Base-by-base conservation (phyloP, 2,113 vertebrate genomes). In the Psettodes erumei region DNA sequence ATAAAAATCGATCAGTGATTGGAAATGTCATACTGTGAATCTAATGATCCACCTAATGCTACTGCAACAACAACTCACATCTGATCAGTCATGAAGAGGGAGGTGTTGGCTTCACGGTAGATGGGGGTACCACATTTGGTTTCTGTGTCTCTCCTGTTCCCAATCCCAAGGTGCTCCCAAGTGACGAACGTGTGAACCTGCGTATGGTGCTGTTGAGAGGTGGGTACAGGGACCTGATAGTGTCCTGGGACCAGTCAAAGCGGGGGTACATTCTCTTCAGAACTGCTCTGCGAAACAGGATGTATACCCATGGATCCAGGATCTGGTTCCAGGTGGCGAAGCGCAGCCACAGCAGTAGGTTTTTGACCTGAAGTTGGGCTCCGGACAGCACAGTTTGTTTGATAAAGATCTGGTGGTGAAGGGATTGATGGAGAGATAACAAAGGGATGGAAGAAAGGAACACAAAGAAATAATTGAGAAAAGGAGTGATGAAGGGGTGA, bases 321-420 rank as follows among this genome's bases (percentile, higher is more conserved):
- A 99, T 97, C 94, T 99, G 98, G 90, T 99, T 99, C 94, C 96
- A 96, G 3, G 97, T 99, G 71, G 96, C 97, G 73, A 99, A 95
- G 2, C 98, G 96, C 61, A 99, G 62, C 85, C 93, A 97, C 32
- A 97, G 94, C 37, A 99, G 88, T 48, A 99, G 94, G 70, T 89
- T 8, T 38, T 0, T 63, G 40, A 56, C n/a, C 2, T 48, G 10
- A 27, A 0, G 82, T 48, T 0, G 78, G 56, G 0, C 4, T 4
- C 67, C 83, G 23, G 87, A 93, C 79, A 98, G 78, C 40, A 95
- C 92, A 0, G 89, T 95, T 86, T 96, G 90, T 5, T 87, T 85
- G 42, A 96, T 98, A 90, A 98, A 97, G 81, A 96, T 92, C 97
- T 99, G 89, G 23, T 9, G 43, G 8, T 28, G 16, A 28, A 33